Percentiles rank a stretch among this genome's conserved stretches.
phyloP scores from a whole-genome alignment of 1,140 invertebrate species.

The Neotoxoptera formosana region DNA sequence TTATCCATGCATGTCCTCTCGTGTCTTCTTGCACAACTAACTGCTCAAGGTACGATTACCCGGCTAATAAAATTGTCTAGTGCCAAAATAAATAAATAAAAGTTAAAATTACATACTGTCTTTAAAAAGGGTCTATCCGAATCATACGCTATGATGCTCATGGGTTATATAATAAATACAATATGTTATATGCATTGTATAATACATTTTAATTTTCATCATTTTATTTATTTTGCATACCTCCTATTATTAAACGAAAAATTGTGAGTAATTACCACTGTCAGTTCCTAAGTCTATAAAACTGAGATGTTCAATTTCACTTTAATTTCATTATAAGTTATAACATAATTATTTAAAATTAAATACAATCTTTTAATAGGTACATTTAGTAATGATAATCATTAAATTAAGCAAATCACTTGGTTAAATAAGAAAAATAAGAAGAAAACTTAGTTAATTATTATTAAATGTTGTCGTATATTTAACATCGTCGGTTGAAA shows the following conservation, averaged over 20 bases:
- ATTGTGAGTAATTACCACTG: background rate
- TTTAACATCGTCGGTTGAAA: background rate
- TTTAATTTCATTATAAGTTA: too few species aligned
- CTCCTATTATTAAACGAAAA: too few species aligned
- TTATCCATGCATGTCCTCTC: background rate
- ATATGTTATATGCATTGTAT: too few species aligned
- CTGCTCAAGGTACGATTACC: background rate
- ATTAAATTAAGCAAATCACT: background rate
- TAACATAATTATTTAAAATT: too few species aligned
- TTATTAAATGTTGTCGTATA: background rate
- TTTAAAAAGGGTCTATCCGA: too few species aligned
- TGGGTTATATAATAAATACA: too few species aligned
- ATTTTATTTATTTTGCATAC: background rate
- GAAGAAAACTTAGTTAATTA: background rate
- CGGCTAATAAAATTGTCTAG: background rate
- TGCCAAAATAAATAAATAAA: background rate
- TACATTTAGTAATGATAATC: background rate
- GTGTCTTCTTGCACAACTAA: background rate
- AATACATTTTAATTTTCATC: too few species aligned
- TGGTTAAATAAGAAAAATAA: background rate
- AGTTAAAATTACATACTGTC: too few species aligned
- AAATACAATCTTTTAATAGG: background rate
- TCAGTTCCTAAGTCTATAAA: background rate
- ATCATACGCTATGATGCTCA: too few species aligned
- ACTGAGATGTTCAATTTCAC: background rate